Base-by-base conservation (phyloP, 2,797 vertebrate species). In the Allobates femoralis region DNA sequence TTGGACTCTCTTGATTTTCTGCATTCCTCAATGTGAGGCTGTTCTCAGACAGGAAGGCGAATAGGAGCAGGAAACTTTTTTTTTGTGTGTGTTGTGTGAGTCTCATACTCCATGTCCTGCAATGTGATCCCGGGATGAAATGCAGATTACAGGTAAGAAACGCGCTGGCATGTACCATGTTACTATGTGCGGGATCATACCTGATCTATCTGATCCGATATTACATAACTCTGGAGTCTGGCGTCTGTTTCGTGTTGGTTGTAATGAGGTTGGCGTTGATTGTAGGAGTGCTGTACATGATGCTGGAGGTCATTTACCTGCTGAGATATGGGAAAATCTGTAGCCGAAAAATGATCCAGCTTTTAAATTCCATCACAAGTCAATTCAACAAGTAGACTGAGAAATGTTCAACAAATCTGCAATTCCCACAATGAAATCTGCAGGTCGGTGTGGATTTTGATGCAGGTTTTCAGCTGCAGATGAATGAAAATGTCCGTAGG, bases 101-200 rank as follows among this genome's bases (percentile, higher is more conserved):
- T 89, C 86, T 88, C 88, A n/a, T 83, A 90, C 81, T 85, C 84
- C 89, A 90, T 89, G 41, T 89, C 91, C 89, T 71, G 88, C 90
- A 92, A 89, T 91, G 94, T 94, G 94, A 85, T 91, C 91, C 81
- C 89, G 87, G 87, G 34, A 74, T 75, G 87, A 82, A 30, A 95
- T 94, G 94, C 94, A 94, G 90, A 55, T 90, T 88, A 3, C 93
- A 94, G 95, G 94, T 95, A 94, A 95, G 90, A 56, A 14, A 34
- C 50, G 28, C 1, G 21, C 11, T 1, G 8, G 18, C 28, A 12
- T 56, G 32, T 50, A 11, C 26, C 0, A 1, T 71, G 11, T 34
- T 34, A 34, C 66, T 34, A 10, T 21, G 32, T 18, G 64, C 41
- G 0, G 6, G 28, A 4, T 66, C 64, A 0, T 32, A 30, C 28